Percentiles rank a stretch among this genome's conserved stretches.
Evolutionary conservation across 1,140 invertebrate genomes (phyloP).

Genomic region (Bombus cullumanus): DNA sequence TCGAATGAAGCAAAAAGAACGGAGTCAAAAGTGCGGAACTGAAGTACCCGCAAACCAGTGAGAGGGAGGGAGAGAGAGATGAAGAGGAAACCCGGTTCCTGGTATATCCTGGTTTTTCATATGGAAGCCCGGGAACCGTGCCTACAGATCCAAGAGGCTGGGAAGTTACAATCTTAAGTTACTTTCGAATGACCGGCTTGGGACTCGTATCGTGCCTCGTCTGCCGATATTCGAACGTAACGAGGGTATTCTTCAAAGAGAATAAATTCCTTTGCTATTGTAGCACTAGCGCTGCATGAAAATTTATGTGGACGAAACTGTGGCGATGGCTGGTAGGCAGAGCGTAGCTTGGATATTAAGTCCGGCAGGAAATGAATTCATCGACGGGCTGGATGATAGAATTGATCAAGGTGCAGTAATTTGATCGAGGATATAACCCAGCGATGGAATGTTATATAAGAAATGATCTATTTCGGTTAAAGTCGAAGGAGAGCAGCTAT

Average conservation of each 20-base stretch:
- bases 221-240: conserved; percentile 54
- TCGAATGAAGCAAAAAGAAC: conserved; percentile 38
- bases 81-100: conserved; percentile 36
- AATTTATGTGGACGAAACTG: conserved; percentile 16
- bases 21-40: conserved; percentile 35
- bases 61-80: not conserved
- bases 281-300: not conserved
- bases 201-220: conserved; percentile 49
- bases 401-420: not conserved
- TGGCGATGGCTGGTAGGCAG: not conserved
- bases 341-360: conserved; percentile 4
- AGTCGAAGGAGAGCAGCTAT: not conserved
- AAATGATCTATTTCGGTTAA: not conserved
- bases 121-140: conserved; percentile 49
- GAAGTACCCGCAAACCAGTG: not conserved
- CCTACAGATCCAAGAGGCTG: conserved; percentile 2
- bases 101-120: conserved; percentile 63
- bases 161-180: conserved; percentile 63
- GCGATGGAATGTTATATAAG: no score
- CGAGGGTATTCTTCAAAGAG: conserved; percentile 31
- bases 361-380: not conserved
- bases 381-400: not conserved
- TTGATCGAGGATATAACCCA: not conserved
- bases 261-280: conserved; percentile 47
- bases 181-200: conserved; percentile 64